Conservation (phyloP, 92 coral and sea anemone genomes). For the Nematostella vectensis region DNA sequence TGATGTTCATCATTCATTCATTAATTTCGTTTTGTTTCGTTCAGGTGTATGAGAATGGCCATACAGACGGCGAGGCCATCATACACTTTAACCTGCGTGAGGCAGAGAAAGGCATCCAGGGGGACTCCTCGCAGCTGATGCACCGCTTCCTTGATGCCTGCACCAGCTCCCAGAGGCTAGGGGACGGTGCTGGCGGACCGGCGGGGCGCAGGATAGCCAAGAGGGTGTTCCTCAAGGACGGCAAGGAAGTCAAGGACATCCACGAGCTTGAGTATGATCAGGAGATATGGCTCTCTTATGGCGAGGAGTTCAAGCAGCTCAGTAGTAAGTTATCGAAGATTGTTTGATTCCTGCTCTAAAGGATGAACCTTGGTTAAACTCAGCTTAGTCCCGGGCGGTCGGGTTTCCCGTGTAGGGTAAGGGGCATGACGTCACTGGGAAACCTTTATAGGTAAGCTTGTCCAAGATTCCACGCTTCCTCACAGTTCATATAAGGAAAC, state of each 20-base stretch:
- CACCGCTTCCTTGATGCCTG: constrained; percentile 84
- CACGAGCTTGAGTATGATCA: constrained; percentile 78
- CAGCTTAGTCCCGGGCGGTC: not conserved
- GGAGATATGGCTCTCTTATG: constrained; percentile 91
- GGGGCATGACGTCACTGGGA: not conserved
- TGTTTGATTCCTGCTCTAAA: not conserved
- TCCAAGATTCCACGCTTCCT: too few relatives aligned
- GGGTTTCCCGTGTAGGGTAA: not conserved
- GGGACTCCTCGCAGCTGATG: constrained; percentile 51
- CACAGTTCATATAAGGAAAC: too few relatives aligned
- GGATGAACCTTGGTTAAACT: not conserved
- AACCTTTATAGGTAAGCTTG: too few relatives aligned
- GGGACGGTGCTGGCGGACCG: constrained; percentile 68
- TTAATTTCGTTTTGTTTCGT: not conserved
- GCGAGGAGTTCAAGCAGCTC: constrained; percentile 77
- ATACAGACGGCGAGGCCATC: constrained; percentile 51
- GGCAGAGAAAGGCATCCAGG: constrained; percentile 81
- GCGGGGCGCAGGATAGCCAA: constrained; percentile 76
- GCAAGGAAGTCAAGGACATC: constrained; percentile 60
- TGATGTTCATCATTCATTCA: not conserved
- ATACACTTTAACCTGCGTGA: constrained; percentile 84
- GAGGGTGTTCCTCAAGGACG: constrained; percentile 75
- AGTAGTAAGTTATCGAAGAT: constrained; percentile 36
- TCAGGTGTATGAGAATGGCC: constrained; percentile 91
- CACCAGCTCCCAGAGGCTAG: constrained; percentile 62